Base-by-base conservation (phyloP, 2,888 invertebrate species). In the Lasioglossum vierecki region DNA sequence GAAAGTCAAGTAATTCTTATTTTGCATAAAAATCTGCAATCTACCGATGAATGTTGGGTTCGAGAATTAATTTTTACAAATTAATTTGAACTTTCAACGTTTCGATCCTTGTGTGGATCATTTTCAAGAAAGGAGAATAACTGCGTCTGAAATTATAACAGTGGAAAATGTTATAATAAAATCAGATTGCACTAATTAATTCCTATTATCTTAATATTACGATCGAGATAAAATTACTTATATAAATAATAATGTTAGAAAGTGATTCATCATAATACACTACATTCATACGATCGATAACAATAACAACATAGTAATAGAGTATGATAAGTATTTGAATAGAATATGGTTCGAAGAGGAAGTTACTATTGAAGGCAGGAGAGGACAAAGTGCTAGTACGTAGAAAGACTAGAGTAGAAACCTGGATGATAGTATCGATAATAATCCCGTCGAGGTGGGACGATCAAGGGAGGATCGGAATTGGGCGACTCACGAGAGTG, bases 351-450 rank as follows among this genome's bases (percentile, higher is more conserved):
- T 1, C 1, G 30, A 35, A 35, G 0, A 8, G 13, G 35, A 35
- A 35, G 66, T 4, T 6, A 30, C 2, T 66, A 3, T 60, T 22
- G 66, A 35, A 30, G 30, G 39, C 18, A n/a, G 68, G 39, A 22
- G 4, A 26, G 63, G 73, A 30, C 4, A 39, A 35, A 78, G 90
- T 90, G 90, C 70, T 77, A 84, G 85, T 89, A 85, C 79, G 74
- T 91, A 89, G 76, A 90, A 85, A 91, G 89, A 82, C 66, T 75
- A 88, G 83, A 91, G 72, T 60, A 89, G 84, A 88, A 85, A 92
- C 93, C 92, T 92, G 92, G 89, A 57, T 83, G 86, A 76, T 89
- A 86, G 88, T 89, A 93, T 92, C 93, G 91, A 81, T 93, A 93
- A 82, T 88, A 87, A 77, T 92, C 91, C 87, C 92, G 88, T 70